A percentile compares a stretch with the other conserved stretches of the same genome.
These are phyloP conservation scores for Chelonus insularis DNA, from an alignment of 1,140 invertebrate genomes.

Conservation along the genomic window DNA sequence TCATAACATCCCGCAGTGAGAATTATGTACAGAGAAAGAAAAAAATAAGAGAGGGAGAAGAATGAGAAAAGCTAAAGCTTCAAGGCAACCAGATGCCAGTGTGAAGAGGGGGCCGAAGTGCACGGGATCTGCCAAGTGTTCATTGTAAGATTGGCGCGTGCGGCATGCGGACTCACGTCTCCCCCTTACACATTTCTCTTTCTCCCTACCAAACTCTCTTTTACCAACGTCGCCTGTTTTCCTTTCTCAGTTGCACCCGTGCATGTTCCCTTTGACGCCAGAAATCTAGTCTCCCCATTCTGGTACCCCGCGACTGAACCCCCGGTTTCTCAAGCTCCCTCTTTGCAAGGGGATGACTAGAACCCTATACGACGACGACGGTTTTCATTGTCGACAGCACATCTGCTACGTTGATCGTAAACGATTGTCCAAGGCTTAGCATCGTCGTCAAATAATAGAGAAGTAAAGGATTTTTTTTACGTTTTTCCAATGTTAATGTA, in stretches of 20 bases:
- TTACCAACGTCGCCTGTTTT: constrained; percentile 20
- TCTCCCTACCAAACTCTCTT: constrained; percentile 27
- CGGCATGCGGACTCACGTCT: constrained; percentile 47
- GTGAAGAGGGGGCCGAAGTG: constrained; percentile 27
- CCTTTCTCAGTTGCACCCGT: constrained; percentile 20
- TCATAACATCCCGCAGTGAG: not conserved
- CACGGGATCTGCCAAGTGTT: constrained; percentile 51
- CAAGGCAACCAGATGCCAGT: constrained; percentile 57
- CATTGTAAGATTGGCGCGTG: constrained; percentile 61
- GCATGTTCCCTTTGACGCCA: constrained; percentile 4
- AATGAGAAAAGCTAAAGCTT: constrained; percentile 41
- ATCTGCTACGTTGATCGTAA: constrained; percentile 55
- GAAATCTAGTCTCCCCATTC: constrained; percentile 17
- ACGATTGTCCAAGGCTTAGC: constrained; percentile 57
- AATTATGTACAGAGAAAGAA: not conserved
- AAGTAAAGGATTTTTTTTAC: not conserved
- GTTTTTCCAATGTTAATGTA: not conserved
- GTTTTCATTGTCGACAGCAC: constrained; percentile 56
- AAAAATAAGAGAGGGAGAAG: constrained; percentile 26
- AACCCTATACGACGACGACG: constrained; percentile 22
- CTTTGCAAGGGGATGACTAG: constrained; percentile 32
- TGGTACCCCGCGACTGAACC: constrained; percentile 31
- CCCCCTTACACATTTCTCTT: constrained; percentile 28
- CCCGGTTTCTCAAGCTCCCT: constrained; percentile 50
- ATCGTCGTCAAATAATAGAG: not conserved